These are phyloP conservation scores for Bagarius yarrelli DNA, from an alignment of 2,113 vertebrate species.

Conservation along the genomic window DNA sequence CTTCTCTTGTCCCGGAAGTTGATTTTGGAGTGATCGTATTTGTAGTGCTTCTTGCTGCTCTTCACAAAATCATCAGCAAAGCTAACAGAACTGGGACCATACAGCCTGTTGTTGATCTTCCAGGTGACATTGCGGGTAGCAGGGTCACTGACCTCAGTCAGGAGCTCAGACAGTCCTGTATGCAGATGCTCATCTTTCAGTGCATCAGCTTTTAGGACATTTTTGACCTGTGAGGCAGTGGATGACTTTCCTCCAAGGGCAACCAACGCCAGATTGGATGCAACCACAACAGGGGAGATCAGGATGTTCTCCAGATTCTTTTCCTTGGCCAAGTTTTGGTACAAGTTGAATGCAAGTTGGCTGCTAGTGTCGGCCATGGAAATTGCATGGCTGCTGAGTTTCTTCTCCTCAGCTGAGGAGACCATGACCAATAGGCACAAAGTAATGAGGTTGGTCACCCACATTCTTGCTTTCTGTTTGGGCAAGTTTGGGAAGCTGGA, in stretches of 20 bases:
- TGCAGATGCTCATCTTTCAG: slow-evolving; percentile 89
- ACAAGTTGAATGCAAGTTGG: slow-evolving; percentile 89
- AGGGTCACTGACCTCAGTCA: slow-evolving; percentile 84
- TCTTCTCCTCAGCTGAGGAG: slow-evolving; percentile 68
- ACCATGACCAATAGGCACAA: slow-evolving; percentile 69
- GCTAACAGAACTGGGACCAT: slow-evolving; percentile 88
- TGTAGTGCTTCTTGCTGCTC: slow-evolving; percentile 95
- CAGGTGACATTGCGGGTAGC: slow-evolving; percentile 90
- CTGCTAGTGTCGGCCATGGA: slow-evolving; percentile 82
- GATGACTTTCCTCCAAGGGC: slow-evolving; percentile 84
- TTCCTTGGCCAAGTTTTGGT: slow-evolving; percentile 89
- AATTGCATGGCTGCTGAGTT: slow-evolving; percentile 83
- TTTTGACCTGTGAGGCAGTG: slow-evolving; percentile 89
- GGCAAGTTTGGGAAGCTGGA: slow-evolving; percentile 58
- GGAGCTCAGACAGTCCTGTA: slow-evolving; percentile 82
- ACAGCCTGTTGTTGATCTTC: slow-evolving; percentile 91
- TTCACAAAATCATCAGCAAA: slow-evolving; percentile 88
- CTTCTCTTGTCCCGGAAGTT: slow-evolving; percentile 96
- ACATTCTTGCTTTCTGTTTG: slow-evolving; percentile 74
- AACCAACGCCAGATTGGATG: slow-evolving; percentile 88
- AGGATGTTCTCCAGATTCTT: slow-evolving; percentile 89
- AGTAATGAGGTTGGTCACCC: slow-evolving; percentile 66
- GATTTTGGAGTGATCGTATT: slow-evolving; percentile 91
- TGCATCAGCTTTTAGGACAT: slow-evolving; percentile 80
- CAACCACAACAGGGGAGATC: slow-evolving; percentile 90